These are phyloP conservation scores for Parnassius glacialis DNA, from an alignment of 2,888 invertebrate species.

Conservation along the genomic window DNA sequence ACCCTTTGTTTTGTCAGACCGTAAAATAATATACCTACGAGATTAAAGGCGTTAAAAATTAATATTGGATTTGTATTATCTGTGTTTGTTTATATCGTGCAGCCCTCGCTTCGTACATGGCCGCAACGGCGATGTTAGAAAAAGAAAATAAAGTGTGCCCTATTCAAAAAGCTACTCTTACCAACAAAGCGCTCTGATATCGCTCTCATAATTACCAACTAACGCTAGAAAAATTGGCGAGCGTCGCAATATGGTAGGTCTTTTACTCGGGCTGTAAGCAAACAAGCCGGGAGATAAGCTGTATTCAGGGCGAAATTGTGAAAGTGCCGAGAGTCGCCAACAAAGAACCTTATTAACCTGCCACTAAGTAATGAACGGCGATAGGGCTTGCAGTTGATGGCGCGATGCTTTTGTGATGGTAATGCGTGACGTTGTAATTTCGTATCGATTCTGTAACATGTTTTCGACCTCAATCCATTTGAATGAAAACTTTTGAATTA, in stretches of 20 bases:
- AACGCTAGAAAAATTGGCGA: constrained; percentile 65
- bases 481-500: no score
- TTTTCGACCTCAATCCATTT: not conserved
- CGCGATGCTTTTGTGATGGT: constrained; percentile 54
- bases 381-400: constrained; percentile 52
- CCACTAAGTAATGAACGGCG: constrained; percentile 71
- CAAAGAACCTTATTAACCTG: constrained; percentile 76
- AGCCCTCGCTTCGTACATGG: not conserved
- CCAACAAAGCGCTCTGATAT: constrained; percentile 36
- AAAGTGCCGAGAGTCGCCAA: constrained; percentile 57
- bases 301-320: constrained; percentile 74
- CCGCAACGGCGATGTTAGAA: not conserved
- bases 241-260: constrained; percentile 43
- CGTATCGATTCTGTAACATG: constrained; percentile 38
- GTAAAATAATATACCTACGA: no score
- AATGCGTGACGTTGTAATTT: constrained; percentile 54
- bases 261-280: constrained; percentile 58
- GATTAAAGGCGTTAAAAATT: no score
- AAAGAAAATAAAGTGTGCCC: constrained; percentile 3
- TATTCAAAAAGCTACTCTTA: constrained; percentile 14
- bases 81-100: no score
- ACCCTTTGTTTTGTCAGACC: no score
- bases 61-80: no score
- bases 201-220: constrained; percentile 61
- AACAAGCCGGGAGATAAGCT: constrained; percentile 71